Conservation (phyloP, 1,140 invertebrate genomes). For the Drosophila pallidifrons region DNA sequence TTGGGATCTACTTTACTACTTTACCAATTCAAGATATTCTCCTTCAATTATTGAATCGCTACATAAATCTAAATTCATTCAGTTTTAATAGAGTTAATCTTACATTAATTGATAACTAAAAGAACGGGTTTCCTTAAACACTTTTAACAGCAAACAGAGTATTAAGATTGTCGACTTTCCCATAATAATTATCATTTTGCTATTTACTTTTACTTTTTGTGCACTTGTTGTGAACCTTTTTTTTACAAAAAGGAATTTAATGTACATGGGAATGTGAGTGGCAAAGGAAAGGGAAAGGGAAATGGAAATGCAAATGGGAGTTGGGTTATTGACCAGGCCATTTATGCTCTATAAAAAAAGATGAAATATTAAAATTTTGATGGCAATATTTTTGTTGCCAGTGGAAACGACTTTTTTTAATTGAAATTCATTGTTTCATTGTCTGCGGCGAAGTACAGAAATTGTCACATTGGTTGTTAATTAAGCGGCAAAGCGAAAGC, state of each 20-base stretch:
- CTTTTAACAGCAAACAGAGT: background rate
- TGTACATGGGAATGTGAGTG: slow-evolving; percentile 12
- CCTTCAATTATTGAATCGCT: too few species aligned
- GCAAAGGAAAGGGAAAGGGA: background rate
- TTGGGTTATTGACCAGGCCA: slow-evolving; percentile 31
- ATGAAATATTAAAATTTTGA: slow-evolving; percentile 40
- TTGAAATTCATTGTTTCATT: slow-evolving; percentile 46
- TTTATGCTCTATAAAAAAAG: slow-evolving; percentile 6
- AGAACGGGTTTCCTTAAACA: background rate
- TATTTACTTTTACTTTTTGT: slow-evolving; percentile 55
- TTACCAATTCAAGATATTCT: too few species aligned
- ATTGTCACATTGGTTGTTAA: slow-evolving; percentile 50
- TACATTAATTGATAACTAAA: background rate
- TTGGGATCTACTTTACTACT: too few species aligned
- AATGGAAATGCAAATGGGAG: background rate
- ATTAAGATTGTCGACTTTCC: background rate
- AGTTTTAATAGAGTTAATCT: too few species aligned
- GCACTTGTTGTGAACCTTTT: slow-evolving; percentile 30
- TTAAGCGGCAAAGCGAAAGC: slow-evolving; percentile 20
- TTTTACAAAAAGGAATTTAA: slow-evolving; percentile 42
- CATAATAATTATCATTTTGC: background rate
- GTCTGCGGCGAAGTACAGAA: slow-evolving; percentile 23
- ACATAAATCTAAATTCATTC: too few species aligned
- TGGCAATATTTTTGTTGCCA: slow-evolving; percentile 38
- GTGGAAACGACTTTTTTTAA: slow-evolving; percentile 27